Conservation (phyloP, 1,140 invertebrate species). For the Musca domestica region DNA sequence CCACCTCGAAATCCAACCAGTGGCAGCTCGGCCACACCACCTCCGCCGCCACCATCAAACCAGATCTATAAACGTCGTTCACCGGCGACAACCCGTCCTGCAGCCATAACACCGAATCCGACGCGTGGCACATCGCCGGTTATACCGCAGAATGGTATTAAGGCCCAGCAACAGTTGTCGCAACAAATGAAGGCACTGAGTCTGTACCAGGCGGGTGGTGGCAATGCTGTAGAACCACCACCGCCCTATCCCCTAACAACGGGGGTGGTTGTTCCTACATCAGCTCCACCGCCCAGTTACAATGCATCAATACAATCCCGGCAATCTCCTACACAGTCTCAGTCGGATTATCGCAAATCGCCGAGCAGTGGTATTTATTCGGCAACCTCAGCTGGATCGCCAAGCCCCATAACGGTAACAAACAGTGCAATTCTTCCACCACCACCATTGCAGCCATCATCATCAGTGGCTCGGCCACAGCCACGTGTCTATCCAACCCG, state of each 20-base stretch:
- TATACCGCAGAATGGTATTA: constrained; percentile 57
- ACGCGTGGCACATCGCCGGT: constrained; percentile 76
- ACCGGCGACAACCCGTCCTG: constrained; percentile 58
- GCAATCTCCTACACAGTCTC: constrained; percentile 78
- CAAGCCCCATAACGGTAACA: constrained; percentile 74
- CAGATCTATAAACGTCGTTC: constrained; percentile 84
- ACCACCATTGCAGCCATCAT: constrained; percentile 46
- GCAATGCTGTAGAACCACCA: constrained; percentile 70
- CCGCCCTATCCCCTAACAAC: constrained; percentile 59
- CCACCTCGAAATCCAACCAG: constrained; percentile 64
- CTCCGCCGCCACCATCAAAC: constrained; percentile 68
- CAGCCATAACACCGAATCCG: constrained; percentile 59
- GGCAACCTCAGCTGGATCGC: constrained; percentile 71
- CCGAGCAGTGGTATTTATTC: constrained; percentile 71
- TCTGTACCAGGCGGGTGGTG: constrained; percentile 66
- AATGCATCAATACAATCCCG: constrained; percentile 80
- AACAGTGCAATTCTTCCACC: constrained; percentile 58
- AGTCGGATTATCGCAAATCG: constrained; percentile 73
- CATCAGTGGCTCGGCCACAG: constrained; percentile 64
- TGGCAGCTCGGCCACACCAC: constrained; percentile 65
- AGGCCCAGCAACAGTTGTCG: constrained; percentile 74
- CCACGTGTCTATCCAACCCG: constrained; percentile 74
- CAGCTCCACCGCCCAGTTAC: constrained; percentile 67
- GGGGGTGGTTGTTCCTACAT: constrained; percentile 64
- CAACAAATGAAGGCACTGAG: constrained; percentile 85